Conservation (phyloP, 2,113 vertebrate species). For the Phylloscopus trochiloides region DNA sequence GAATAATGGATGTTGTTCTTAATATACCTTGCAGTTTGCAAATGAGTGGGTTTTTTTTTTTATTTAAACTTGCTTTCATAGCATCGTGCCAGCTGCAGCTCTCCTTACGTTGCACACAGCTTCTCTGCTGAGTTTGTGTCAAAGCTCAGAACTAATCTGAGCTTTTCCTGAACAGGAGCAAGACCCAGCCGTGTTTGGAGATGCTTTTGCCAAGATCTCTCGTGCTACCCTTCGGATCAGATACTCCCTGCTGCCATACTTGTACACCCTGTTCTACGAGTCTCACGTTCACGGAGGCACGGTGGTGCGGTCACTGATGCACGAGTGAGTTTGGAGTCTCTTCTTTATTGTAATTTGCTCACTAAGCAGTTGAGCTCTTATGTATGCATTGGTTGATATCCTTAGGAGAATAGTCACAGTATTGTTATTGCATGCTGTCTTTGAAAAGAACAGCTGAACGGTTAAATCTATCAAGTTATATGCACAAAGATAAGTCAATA, state of each 20-base stretch:
- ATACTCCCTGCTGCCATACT: slow-evolving; percentile 86
- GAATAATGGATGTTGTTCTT: not conserved
- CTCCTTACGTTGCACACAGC: not conserved
- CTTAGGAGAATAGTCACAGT: not conserved
- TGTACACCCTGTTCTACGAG: slow-evolving; percentile 86
- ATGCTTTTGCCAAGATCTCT: slow-evolving; percentile 72
- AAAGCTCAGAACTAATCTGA: not conserved
- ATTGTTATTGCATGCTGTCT: not conserved
- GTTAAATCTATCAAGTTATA: not conserved
- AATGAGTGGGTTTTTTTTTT: not conserved
- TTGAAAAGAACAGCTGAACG: not conserved
- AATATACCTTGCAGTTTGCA: not conserved
- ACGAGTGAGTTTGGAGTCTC: slow-evolving; percentile 77
- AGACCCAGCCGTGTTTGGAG: slow-evolving; percentile 80
- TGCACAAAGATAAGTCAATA: not conserved
- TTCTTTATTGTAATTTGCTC: not conserved
- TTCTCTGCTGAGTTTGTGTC: not conserved
- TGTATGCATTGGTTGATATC: not conserved
- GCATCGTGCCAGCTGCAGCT: not conserved
- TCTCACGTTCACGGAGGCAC: slow-evolving; percentile 78
- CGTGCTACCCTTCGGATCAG: slow-evolving; percentile 80
- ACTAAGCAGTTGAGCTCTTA: not conserved
- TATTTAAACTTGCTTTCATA: fast-evolving
- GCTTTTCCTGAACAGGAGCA: slow-evolving; percentile 56
- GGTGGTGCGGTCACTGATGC: slow-evolving; percentile 82